Evolutionary conservation across 2,113 vertebrate genomes (phyloP).

Genomic region (Cichladusa arquata): DNA sequence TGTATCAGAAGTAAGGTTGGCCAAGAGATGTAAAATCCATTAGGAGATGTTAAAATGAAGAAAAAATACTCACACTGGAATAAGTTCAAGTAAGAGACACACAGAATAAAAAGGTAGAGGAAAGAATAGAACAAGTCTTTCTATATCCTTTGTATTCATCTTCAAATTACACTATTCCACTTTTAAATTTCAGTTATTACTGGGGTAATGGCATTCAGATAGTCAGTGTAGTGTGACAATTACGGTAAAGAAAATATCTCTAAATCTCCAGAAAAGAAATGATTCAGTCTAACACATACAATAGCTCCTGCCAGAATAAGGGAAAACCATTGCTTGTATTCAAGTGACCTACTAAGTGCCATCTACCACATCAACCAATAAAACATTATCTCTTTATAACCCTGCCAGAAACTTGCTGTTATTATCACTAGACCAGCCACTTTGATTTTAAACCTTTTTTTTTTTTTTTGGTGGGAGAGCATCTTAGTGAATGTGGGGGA

Average conservation of each 20-base stretch:
- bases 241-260: neutral
- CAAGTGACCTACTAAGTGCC: neutral
- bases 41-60: neutral
- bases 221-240: neutral
- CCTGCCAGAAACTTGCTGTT: neutral
- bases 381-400: neutral
- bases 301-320: neutral
- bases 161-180: neutral
- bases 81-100: neutral
- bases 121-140: neutral
- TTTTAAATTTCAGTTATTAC: constrained; percentile 36
- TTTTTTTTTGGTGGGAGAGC: neutral
- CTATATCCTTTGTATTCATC: neutral
- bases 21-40: neutral
- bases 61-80: neutral
- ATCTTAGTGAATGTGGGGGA: neutral
- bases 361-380: neutral
- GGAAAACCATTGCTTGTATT: neutral
- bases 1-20: neutral
- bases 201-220: neutral
- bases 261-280: constrained; percentile 1
- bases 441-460: neutral
- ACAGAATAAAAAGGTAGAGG: neutral
- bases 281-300: neutral
- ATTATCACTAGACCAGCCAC: neutral